phyloP scores from a whole-genome alignment of 2,888 invertebrate species.

The Metopia argyrocephala region DNA sequence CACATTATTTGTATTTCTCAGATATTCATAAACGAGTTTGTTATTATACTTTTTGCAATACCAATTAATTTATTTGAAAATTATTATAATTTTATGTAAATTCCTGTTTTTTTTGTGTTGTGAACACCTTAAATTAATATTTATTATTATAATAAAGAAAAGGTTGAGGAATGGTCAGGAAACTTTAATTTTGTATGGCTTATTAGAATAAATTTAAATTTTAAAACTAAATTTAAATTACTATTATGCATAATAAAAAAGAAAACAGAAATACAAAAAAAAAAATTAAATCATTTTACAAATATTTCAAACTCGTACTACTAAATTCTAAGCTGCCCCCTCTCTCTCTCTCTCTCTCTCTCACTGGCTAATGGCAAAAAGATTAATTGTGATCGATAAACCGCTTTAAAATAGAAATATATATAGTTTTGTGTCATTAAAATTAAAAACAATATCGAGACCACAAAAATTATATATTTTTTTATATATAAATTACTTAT shows the following conservation, averaged over 20 bases:
- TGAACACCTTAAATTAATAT: neutral
- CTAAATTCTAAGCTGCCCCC: too few species aligned
- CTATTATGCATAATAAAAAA: too few species aligned
- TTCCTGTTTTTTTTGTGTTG: neutral
- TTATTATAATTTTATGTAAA: conserved; percentile 28
- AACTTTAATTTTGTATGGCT: too few species aligned
- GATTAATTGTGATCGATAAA: neutral
- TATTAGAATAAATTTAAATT: neutral
- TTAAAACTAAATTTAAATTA: neutral
- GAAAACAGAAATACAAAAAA: too few species aligned
- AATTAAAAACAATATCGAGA: neutral
- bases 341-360: too few species aligned
- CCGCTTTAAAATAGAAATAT: neutral
- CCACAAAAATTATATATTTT: too few species aligned
- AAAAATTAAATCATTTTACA: neutral
- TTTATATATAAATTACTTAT: too few species aligned
- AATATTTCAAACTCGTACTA: too few species aligned
- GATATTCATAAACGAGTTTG: conserved; percentile 1
- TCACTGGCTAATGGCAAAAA: neutral
- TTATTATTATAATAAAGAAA: neutral
- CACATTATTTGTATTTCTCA: neutral
- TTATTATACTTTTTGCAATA: neutral
- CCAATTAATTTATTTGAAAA: conserved; percentile 14
- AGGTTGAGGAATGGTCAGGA: too few species aligned
- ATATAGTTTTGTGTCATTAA: neutral